phyloP scores from a whole-genome alignment of 1,140 invertebrate genomes.

The Zaprionus inermis region DNA sequence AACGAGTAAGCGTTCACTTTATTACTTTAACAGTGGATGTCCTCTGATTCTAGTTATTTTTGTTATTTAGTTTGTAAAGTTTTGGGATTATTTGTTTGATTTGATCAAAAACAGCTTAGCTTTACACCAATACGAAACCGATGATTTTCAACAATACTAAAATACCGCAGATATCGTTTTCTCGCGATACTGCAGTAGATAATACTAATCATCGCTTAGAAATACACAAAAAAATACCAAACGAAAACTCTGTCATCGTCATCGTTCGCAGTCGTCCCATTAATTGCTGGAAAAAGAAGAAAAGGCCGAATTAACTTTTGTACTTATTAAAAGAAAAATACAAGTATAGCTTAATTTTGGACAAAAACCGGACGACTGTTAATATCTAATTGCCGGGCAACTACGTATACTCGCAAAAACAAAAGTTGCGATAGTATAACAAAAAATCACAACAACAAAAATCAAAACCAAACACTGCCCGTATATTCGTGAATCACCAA shows the following conservation, averaged over 20 bases:
- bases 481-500: conserved; percentile 71
- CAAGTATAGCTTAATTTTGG: conserved; percentile 10
- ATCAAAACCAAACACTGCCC: conserved; percentile 58
- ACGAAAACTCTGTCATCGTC: conserved; percentile 43
- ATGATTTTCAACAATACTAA: background rate
- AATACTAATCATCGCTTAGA: background rate
- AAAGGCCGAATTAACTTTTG: conserved; percentile 37
- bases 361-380: background rate
- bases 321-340: conserved; percentile 21
- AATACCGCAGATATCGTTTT: background rate
- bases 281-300: conserved; percentile 48
- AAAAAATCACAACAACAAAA: conserved; percentile 29
- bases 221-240: conserved; percentile 28
- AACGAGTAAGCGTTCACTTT: background rate
- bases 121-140: background rate
- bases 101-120: background rate
- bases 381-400: conserved; percentile 1
- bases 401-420: conserved; percentile 1
- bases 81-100: background rate
- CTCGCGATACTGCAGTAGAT: background rate
- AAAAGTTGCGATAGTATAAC: conserved; percentile 18
- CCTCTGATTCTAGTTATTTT: background rate
- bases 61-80: background rate
- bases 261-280: conserved; percentile 45
- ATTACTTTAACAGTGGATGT: background rate